These are phyloP conservation scores for Meganola albula DNA, from an alignment of 2,888 invertebrate species.

Conservation along the genomic window DNA sequence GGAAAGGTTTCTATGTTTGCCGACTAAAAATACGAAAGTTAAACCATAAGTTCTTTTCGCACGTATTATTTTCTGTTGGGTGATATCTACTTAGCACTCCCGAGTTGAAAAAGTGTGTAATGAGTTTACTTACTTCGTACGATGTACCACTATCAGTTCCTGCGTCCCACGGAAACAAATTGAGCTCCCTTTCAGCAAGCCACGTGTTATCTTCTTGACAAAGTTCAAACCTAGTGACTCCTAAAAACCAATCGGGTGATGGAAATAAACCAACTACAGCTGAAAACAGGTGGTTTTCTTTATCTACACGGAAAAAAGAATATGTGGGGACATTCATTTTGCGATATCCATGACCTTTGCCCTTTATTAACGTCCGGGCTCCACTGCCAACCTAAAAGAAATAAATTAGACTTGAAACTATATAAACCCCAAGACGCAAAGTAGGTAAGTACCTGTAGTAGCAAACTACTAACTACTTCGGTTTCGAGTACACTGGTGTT, in stretches of 20 bases:
- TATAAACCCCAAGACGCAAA: neutral
- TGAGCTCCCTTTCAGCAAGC: conserved; percentile 87
- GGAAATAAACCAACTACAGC: conserved; percentile 52
- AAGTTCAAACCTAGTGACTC: conserved; percentile 91
- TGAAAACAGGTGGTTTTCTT: conserved; percentile 52
- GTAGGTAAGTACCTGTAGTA: neutral
- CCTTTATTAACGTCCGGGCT: conserved; percentile 61
- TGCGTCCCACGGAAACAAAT: conserved; percentile 96
- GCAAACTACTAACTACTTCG: conserved; percentile 46
- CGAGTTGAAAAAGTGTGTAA: too few species aligned
- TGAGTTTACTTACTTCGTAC: conserved; percentile 83
- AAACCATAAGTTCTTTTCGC: too few species aligned
- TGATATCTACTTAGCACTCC: too few species aligned
- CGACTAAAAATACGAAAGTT: conserved; percentile 45
- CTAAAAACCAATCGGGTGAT: conserved; percentile 98
- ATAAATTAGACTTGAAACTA: neutral
- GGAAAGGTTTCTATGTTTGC: conserved; percentile 58
- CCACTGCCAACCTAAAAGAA: conserved; percentile 53
- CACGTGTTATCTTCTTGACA: conserved; percentile 93
- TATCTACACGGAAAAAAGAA: conserved; percentile 57
- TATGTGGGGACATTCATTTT: conserved; percentile 59
- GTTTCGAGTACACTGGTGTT: conserved; percentile 56
- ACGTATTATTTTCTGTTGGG: too few species aligned
- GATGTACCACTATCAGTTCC: conserved; percentile 96
- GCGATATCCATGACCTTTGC: conserved; percentile 61